These are phyloP conservation scores for Caranx melampygus DNA, from an alignment of 2,113 vertebrate genomes.

Conservation along the genomic window DNA sequence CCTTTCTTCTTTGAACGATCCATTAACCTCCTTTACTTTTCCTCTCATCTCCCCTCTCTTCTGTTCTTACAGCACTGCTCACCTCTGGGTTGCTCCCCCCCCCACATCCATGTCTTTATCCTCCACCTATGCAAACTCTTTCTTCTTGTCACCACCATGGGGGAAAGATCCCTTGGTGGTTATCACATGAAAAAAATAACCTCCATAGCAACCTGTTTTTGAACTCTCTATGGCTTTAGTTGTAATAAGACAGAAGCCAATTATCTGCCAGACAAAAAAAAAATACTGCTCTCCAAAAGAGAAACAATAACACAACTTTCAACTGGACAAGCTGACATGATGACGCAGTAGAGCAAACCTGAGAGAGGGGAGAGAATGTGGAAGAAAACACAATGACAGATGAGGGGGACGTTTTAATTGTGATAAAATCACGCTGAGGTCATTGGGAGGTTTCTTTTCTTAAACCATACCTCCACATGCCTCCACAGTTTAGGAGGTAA, in stretches of 20 bases:
- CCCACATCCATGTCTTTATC: not conserved
- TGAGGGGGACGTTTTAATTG: not conserved
- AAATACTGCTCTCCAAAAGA: not conserved
- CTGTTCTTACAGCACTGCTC: not conserved
- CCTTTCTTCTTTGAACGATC: not conserved
- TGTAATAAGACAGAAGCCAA: not conserved
- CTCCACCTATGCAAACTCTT: not conserved
- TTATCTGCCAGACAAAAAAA: not conserved
- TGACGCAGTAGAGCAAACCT: not conserved
- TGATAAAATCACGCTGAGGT: constrained; percentile 18
- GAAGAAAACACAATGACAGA: not conserved
- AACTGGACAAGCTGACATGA: constrained; percentile 11
- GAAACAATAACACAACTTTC: not conserved
- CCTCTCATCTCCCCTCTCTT: not conserved
- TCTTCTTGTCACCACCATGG: not conserved
- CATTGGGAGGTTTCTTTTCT: constrained; percentile 40
- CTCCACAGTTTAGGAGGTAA: constrained; percentile 30
- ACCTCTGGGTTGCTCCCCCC: not conserved
- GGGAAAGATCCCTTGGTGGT: not conserved
- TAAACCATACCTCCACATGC: constrained; percentile 4
- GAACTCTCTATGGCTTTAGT: not conserved
- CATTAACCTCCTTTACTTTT: not conserved
- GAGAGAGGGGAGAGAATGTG: not conserved
- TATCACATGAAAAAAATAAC: constrained; percentile 8
- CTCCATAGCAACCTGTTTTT: constrained; percentile 16